Evolutionary conservation across 2,113 vertebrate species (phyloP), one percentile per base, ranked within the genome.

Genomic region (Antechinus flavipes): DNA sequence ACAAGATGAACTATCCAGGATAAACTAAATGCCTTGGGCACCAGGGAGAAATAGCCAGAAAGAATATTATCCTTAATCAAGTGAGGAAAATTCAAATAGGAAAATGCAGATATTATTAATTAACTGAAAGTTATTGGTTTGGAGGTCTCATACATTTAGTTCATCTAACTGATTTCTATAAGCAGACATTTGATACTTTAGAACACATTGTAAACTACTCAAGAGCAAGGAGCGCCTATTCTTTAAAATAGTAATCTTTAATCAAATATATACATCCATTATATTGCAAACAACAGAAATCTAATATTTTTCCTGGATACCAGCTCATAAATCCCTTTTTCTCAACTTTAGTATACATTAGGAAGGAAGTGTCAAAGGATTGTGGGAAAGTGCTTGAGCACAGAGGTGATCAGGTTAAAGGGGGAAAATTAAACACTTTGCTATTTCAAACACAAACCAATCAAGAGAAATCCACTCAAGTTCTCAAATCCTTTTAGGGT

Each of bases 261-360:
- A 94, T 76, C 91, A 97, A 96, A 47, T 54, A 54, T 54, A 89
- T 90, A 25, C 76, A 89, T 96, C 96, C 91, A 96, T 94, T 94
- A 94, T 93, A 97, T 97, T 97, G 97, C 97, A 94, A 96, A 96
- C 95, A 97, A 76, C 92, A 97, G 93, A 97, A 97, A 95, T 93
- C 19, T 58, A 96, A 95, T 96, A 92, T 30, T 1, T 90, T 2
- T 0, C 93, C 93, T 91, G 35, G 2, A 35, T 53, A 58, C 68
- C 68, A 84, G 68, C n/a, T 84, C 68, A 84, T 84, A 84, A 84
- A 84, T 84, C n/a, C n/a, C 19, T 35, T 84, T 93, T 93, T 22
- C 52, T 96, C 95, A 58, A 96, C 49, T 35, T 94, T 16, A 19
- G 25, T 50, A 30, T 0, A 91, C 25, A 93, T 84, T 93, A 8